Evolutionary conservation across 1,140 invertebrate genomes (phyloP).

Genomic region (Macrocentrus cingulum): DNA sequence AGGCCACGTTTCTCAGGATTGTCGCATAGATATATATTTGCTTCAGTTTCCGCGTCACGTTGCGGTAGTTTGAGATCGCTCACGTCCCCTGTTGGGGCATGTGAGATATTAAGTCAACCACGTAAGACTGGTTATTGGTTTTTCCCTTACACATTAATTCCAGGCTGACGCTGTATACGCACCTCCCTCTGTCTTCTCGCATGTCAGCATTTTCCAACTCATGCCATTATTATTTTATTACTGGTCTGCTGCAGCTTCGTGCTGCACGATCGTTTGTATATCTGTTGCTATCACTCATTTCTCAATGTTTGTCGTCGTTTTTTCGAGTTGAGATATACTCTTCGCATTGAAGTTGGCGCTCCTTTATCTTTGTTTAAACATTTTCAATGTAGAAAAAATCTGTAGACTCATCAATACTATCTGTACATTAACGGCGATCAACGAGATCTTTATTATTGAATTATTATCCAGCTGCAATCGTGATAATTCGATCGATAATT

Average conservation of each 20-base stretch:
- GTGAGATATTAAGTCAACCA: constrained; percentile 41
- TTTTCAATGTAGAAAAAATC: no score
- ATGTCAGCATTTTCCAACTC: constrained; percentile 7
- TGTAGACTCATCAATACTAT: no score
- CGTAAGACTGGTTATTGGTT: constrained; percentile 33
- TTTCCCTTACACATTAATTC: constrained; percentile 27
- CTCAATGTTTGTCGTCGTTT: neutral
- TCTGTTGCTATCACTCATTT: neutral
- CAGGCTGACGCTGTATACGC: constrained; percentile 20
- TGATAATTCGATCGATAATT: no score
- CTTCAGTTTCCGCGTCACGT: constrained; percentile 47
- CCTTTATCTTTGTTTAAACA: no score
- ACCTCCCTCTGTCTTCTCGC: constrained; percentile 7
- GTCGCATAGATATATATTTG: constrained; percentile 17
- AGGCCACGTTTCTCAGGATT: neutral
- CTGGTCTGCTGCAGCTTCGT: constrained; percentile 7
- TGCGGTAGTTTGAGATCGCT: constrained; percentile 43
- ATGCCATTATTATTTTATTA: constrained; percentile 16
- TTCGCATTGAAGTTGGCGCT: no score
- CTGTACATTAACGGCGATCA: no score
- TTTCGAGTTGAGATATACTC: no score
- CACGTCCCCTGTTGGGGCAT: constrained; percentile 36
- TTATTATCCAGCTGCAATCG: no score
- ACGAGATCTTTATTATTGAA: no score
- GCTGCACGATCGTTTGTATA: constrained; percentile 2